Evolutionary conservation across 2,888 invertebrate species (phyloP), one percentile per base, ranked within the genome.

Genomic region (Lithophane ornitopus): DNA sequence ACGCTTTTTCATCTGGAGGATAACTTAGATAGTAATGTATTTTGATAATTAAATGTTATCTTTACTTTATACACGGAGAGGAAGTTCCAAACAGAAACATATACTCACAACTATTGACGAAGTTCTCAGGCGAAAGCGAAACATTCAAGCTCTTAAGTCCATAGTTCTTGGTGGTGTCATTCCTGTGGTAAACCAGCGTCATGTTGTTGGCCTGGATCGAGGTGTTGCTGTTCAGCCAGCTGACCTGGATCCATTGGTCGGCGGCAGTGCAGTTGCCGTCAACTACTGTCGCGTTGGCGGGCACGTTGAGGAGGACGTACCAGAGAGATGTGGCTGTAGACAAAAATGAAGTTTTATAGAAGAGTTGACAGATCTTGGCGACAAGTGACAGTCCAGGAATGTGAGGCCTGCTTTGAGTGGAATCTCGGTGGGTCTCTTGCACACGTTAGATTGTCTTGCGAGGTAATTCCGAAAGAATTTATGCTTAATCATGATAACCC

Each of bases 31-130:
- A 41, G n/a, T 22, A 12, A 22, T 61, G 19, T 61, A 62, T n/a
- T 39, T 14, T 39, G 16, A 26, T 41, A 63, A 39, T 61, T 39
- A 39, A 14, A 11, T 34, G 11, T 19, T 34, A 34, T 34, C 34
- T 34, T 34, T 65, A 28, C 34, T 34, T 34, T 65, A 28, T 3
- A 16, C 22, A 22, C 22, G 22, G 3, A 46, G 6, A 49, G n/a
- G 1, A 44, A 54, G 0, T 34, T 6, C 9, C 1, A n/a, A 9
- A 1, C 2, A 8, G 0, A 74, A 26, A 41, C 14, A 16, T 16
- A 39, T 66, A 94, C 95, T 95, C 83, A 93, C 96, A 91, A 22
- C 90, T 90, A 78, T 94, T 94, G 41, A 92, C 89, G 82, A 97
- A 97, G 56, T 94, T 91, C 84, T 97, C 92, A 0, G 93, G 88